Base-by-base conservation (phyloP, 1,140 invertebrate species). In the Drosophila mojavensis region DNA sequence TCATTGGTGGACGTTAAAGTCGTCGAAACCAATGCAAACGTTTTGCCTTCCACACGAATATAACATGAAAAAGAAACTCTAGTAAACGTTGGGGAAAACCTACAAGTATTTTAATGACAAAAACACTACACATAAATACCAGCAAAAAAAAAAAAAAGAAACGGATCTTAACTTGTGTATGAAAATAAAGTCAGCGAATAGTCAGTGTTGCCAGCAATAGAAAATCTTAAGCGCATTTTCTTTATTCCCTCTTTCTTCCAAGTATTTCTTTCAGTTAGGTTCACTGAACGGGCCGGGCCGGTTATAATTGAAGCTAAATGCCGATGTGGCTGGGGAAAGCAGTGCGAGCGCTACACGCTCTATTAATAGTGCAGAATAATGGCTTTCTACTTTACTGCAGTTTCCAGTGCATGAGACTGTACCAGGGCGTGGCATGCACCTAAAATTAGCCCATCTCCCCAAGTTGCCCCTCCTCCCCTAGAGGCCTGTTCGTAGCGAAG, bases 1-100 rank as follows among this genome's bases (percentile, higher is more conserved):
- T 85, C 81, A 51, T 68, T 85, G 78, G 73, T 84, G 83, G 75
- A 45, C 64, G 67, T 60, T 26, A 3, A 24, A 28, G n/a, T 30
- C 72, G 83, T 74, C 83, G 83, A 86, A 86, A 66, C 70, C 65
- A 79, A 63, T 88, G 79, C 17, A 28, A 28, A 89, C 80, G 83
- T 60, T 66, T 67, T 50, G 54, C 51, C 11, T 61, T 33, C 20
- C 41, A 47, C 11, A 39, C 30, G 10, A 51, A 55, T 20, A 28
- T 45, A 39, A 82, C 64, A 68, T 61, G 24, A 30, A 64, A 68
- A 72, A 28, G 33, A 30, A 30, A 67, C 53, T 72, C 59, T 10
- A 47, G 45, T 24, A 51, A 51, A 73, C 15, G 51, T 39, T 47
- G 41, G 48, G 45, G 20, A 24, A 67, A 59, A 80, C 75, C 77